Evolutionary conservation across 2,113 vertebrate genomes (phyloP).

Genomic region (Grus americana): DNA sequence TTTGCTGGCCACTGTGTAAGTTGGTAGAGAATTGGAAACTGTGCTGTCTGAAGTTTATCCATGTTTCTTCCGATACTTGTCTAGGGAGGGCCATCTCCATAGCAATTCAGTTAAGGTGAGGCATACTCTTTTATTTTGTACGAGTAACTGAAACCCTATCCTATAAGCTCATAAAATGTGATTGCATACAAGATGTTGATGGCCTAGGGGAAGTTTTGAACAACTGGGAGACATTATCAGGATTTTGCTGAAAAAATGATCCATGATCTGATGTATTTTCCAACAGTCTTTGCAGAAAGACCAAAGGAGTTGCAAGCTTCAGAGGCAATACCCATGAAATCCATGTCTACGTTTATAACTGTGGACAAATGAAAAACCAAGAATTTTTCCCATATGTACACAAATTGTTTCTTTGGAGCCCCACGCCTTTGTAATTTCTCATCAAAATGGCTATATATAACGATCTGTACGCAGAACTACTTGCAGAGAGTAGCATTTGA

Average conservation of each 20-base stretch:
- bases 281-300: background rate
- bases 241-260: conserved; percentile 47
- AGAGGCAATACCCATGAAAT: background rate
- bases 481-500: background rate
- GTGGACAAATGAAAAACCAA: background rate
- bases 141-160: conserved; percentile 23
- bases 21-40: background rate
- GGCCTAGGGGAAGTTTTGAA: conserved; percentile 35
- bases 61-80: conserved; percentile 15
- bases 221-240: conserved; percentile 41
- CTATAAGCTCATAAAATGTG: conserved; percentile 41
- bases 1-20: background rate
- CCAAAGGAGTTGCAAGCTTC: background rate
- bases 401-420: background rate
- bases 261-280: conserved; percentile 3
- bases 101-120: conserved; percentile 15
- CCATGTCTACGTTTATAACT: background rate
- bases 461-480: background rate
- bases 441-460: background rate
- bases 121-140: conserved; percentile 31
- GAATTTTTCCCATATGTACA: background rate
- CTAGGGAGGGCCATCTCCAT: conserved; percentile 3
- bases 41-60: background rate
- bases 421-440: background rate
- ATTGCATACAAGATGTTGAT: conserved; percentile 62